phyloP scores from a whole-genome alignment of 2,888 invertebrate genomes.

The Biston stratarius region DNA sequence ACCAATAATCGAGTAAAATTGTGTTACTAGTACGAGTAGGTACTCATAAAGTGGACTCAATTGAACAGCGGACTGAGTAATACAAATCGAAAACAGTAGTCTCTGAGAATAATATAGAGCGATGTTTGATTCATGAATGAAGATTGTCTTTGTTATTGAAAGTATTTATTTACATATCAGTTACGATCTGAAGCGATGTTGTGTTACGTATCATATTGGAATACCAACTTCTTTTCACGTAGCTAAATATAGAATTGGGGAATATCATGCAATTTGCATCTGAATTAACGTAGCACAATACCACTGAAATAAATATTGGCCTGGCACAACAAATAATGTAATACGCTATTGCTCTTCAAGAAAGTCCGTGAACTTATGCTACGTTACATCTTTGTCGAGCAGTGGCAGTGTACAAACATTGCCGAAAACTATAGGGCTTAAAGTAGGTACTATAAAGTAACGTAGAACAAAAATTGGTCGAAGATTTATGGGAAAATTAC shows the following conservation, averaged over 20 bases:
- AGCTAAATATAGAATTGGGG: conserved; percentile 9
- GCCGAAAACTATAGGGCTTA: not conserved
- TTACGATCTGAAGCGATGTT: conserved; percentile 22
- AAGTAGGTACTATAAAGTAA: no score
- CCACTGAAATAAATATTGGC: not conserved
- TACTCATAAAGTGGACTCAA: conserved; percentile 37
- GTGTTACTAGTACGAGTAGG: no score
- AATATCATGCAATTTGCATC: conserved; percentile 3
- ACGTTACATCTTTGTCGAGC: not conserved
- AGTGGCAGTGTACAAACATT: not conserved
- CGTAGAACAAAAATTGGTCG: no score
- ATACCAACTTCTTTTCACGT: conserved; percentile 11
- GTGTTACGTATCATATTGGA: conserved; percentile 15
- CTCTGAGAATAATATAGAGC: conserved; percentile 50
- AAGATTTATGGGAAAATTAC: no score
- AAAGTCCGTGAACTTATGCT: not conserved
- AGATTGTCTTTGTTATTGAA: conserved; percentile 35
- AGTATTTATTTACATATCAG: conserved; percentile 38
- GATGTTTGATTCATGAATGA: conserved; percentile 53
- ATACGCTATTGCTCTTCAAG: not conserved
- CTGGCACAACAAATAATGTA: not conserved
- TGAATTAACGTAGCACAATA: not conserved
- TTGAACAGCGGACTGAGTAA: conserved; percentile 39
- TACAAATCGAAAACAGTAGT: conserved; percentile 45
- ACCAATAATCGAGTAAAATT: no score